Conservation (phyloP, 2,113 vertebrate genomes). For the Dromiciops gliroides region DNA sequence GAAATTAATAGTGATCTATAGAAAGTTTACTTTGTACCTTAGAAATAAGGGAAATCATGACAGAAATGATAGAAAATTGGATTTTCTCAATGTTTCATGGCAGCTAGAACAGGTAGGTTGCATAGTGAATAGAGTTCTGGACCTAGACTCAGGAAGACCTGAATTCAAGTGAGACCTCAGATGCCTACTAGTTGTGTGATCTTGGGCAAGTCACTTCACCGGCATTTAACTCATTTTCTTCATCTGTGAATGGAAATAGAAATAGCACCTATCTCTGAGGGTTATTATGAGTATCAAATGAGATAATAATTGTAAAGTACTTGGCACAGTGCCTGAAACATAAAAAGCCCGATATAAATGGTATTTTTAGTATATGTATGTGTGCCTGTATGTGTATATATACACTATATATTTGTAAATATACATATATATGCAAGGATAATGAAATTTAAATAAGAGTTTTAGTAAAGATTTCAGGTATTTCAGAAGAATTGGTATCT, state of each 20-base stretch:
- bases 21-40: background rate
- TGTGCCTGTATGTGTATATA: too few relatives aligned
- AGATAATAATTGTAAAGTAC: background rate
- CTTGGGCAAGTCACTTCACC: background rate
- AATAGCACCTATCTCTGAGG: background rate
- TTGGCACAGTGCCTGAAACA: background rate
- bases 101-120: background rate
- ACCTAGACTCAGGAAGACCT: background rate
- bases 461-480: background rate
- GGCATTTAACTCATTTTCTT: background rate
- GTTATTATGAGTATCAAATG: background rate
- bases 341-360: background rate
- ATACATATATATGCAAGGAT: background rate
- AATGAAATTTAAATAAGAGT: background rate
- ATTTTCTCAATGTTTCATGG: conserved; percentile 20
- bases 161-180: too few relatives aligned
- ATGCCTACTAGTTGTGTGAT: background rate
- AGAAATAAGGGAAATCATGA: conserved; percentile 19
- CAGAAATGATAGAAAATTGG: background rate
- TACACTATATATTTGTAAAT: too few relatives aligned
- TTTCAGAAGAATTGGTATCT: background rate
- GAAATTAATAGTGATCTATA: background rate
- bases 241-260: background rate
- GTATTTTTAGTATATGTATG: background rate
- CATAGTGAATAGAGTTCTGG: background rate